These are phyloP conservation scores for Chascanopsetta lugubris DNA, from an alignment of 2,113 vertebrate genomes.

Conservation along the genomic window DNA sequence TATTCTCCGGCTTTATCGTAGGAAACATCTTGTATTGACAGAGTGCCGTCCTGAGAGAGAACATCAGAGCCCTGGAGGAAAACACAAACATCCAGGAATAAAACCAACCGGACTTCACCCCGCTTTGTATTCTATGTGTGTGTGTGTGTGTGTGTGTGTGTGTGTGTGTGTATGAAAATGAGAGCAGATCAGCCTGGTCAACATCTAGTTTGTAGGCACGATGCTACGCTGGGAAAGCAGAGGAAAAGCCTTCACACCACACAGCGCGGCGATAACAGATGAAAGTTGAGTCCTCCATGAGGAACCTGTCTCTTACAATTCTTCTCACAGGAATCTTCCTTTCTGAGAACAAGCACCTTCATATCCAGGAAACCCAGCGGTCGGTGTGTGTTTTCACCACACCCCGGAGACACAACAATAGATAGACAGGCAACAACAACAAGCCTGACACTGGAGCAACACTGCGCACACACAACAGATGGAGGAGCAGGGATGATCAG, in stretches of 20 bases:
- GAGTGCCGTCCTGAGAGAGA: slow-evolving; percentile 64
- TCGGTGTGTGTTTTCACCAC: slow-evolving; percentile 29
- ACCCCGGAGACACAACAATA: slow-evolving; percentile 65
- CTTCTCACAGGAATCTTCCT: slow-evolving; percentile 55
- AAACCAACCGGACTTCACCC: slow-evolving; percentile 15
- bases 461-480: slow-evolving; percentile 33
- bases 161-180: slow-evolving; percentile 10
- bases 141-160: neutral
- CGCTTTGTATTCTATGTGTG: neutral
- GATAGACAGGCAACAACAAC: slow-evolving; percentile 48
- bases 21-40: slow-evolving; percentile 61
- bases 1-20: slow-evolving; percentile 81
- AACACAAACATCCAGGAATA: slow-evolving; percentile 42
- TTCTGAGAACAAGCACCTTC: slow-evolving; percentile 46
- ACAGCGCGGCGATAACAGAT: slow-evolving; percentile 53
- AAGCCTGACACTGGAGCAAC: slow-evolving; percentile 32
- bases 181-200: slow-evolving; percentile 4
- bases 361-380: slow-evolving; percentile 28
- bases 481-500: slow-evolving; percentile 16
- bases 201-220: slow-evolving; percentile 11
- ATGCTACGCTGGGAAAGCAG: slow-evolving; percentile 51
- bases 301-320: slow-evolving; percentile 50
- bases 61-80: slow-evolving; percentile 69
- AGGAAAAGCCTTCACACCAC: slow-evolving; percentile 40
- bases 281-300: slow-evolving; percentile 35